phyloP scores from a whole-genome alignment of 2,797 vertebrate genomes.

The Premnoplex brunnescens region DNA sequence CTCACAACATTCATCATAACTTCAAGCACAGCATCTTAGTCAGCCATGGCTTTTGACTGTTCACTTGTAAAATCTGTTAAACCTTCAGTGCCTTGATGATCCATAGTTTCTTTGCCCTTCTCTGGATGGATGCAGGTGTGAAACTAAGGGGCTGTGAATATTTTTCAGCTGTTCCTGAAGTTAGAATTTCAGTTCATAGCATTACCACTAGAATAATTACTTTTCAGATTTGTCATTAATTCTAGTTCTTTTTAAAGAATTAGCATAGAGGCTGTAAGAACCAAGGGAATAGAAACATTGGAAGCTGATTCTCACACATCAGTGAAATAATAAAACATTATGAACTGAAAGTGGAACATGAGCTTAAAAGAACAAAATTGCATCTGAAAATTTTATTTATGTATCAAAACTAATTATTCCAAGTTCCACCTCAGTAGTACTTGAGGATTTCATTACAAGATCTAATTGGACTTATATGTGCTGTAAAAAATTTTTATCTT shows the following conservation, averaged over 20 bases:
- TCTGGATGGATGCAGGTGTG: neutral
- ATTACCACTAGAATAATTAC: neutral
- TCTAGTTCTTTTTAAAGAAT: neutral
- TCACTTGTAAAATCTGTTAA: neutral
- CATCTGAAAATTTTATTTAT: slow-evolving; percentile 74
- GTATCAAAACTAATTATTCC: slow-evolving; percentile 75
- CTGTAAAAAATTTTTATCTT: slow-evolving; percentile 60
- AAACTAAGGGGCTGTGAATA: neutral
- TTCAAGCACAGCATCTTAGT: neutral
- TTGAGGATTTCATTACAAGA: slow-evolving; percentile 74
- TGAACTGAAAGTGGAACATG: slow-evolving; percentile 52
- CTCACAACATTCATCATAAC: neutral
- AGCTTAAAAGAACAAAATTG: slow-evolving; percentile 64
- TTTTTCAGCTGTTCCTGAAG: neutral
- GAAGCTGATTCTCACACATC: slow-evolving; percentile 10
- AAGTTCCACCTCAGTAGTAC: slow-evolving; percentile 67
- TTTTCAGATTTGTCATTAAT: slow-evolving; percentile 4
- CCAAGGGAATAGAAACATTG: neutral
- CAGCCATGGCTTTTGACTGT: neutral
- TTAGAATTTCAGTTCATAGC: neutral
- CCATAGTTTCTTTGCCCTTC: neutral
- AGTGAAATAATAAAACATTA: slow-evolving; percentile 38
- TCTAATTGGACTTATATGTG: slow-evolving; percentile 68
- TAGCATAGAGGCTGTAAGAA: neutral
- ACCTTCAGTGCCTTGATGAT: neutral